A percentile compares a stretch with the other conserved stretches of the same genome.
These are phyloP conservation scores for Natator depressus DNA, from an alignment of 2,113 vertebrate species.

Conservation along the genomic window DNA sequence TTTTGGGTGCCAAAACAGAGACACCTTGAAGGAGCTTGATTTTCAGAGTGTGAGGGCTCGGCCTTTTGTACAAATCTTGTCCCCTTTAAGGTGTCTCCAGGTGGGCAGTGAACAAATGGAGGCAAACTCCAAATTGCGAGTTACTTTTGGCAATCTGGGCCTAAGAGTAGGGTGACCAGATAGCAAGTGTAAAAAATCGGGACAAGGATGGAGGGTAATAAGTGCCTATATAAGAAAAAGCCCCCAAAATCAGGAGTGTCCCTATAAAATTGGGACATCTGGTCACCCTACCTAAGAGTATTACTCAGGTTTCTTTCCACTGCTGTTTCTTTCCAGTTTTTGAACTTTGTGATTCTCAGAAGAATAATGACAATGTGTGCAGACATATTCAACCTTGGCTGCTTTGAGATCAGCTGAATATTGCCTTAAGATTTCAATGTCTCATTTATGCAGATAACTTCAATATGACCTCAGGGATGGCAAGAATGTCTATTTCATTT, in stretches of 20 bases:
- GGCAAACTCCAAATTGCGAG: neutral
- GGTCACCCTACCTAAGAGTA: neutral
- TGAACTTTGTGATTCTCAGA: neutral
- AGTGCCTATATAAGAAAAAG: too few species aligned
- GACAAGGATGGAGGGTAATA: too few species aligned
- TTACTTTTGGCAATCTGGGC: neutral
- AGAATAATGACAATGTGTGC: neutral
- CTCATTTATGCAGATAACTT: neutral
- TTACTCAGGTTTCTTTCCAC: neutral
- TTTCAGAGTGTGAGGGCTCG: neutral
- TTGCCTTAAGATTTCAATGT: neutral
- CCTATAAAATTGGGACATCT: too few species aligned
- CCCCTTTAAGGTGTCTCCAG: accelerated
- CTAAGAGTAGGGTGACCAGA: neutral
- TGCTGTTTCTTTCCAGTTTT: neutral
- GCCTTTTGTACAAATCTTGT: neutral
- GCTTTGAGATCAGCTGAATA: neutral
- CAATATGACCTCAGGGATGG: neutral
- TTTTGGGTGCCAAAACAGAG: neutral
- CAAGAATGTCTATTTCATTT: neutral
- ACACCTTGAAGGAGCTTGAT: neutral
- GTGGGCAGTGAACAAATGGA: neutral
- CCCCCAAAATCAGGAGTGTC: too few species aligned
- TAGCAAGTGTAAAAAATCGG: too few species aligned
- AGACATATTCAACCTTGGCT: neutral